Evolutionary conservation across 1,140 invertebrate species (phyloP), one percentile per base, ranked within the genome.

Genomic region (Drosophila willistoni): DNA sequence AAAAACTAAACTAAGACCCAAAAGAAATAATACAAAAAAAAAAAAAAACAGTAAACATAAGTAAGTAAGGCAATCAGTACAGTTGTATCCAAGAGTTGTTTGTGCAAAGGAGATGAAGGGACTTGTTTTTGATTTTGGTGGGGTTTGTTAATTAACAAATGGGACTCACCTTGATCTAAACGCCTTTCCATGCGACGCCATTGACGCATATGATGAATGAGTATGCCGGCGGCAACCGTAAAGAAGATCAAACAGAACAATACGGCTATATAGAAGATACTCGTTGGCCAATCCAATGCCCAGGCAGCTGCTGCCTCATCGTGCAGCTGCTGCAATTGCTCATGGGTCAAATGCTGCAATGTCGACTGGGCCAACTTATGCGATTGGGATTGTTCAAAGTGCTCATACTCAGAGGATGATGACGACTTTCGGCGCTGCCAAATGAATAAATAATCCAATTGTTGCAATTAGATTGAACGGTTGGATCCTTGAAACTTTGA

Each of bases 221-320:
- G 94, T 71, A 95, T 95, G 72, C 94, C 93, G 68, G 94, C 94
- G 68, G 94, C 94, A 39, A 94, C 94, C 42, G 94, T 89, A 86
- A 95, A 95, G 92, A 95, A 95, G 66, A 95, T 78, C 29, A 95
- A 93, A 87, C 94, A 95, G 42, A 94, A 93, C 68, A 94, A 93
- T 5, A 95, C 94, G 14, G 94, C 94, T 19, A 94, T 91, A 3
- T 94, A 93, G 69, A 95, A 81, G 1, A 94, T 94, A 4, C 94
- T 92, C 0, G 94, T 94, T 74, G 95, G 94, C 95, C 94, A 95
- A 80, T 95, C 90, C 44, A 90, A 65, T 0, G 77, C 77, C 72
- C 90, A 57, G 13, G 76, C 73, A 14, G 82, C 82, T 19, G 82
- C 82, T 0, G 83, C 83, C 69, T 90, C 90, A 68, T 91, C 83